phyloP scores from a whole-genome alignment of 2,888 invertebrate genomes.

The Agrilus biguttatus region DNA sequence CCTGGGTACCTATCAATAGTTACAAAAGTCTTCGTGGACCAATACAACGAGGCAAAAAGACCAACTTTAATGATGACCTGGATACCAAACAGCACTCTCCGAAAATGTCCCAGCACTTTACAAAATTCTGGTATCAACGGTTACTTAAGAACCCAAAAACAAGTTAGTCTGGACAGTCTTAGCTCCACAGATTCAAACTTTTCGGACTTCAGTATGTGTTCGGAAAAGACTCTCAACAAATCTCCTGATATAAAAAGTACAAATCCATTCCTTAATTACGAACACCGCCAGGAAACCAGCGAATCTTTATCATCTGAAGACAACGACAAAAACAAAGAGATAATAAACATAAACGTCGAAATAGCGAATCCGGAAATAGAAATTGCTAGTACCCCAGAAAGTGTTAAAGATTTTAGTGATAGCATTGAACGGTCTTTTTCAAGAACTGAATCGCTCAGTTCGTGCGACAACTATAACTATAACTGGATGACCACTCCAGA shows the following conservation, averaged over 20 bases:
- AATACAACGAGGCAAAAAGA: constrained; percentile 60
- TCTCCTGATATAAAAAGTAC: constrained; percentile 29
- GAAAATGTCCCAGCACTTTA: constrained; percentile 63
- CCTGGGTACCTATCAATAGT: constrained; percentile 86
- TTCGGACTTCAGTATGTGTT: constrained; percentile 23
- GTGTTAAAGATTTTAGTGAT: constrained; percentile 28
- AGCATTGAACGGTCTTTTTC: constrained; percentile 40
- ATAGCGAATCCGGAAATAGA: constrained; percentile 62
- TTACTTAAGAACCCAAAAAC: constrained; percentile 17
- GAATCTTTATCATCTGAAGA: constrained; percentile 28
- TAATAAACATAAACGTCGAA: constrained; percentile 30
- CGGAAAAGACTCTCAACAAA: constrained; percentile 30
- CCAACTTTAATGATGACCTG: constrained; percentile 81
- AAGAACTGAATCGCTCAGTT: constrained; percentile 48
- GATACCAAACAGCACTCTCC: constrained; percentile 85
- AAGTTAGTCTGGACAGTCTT: constrained; percentile 27
- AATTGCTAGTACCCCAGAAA: constrained; percentile 52
- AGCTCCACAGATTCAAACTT: constrained; percentile 24
- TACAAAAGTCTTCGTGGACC: constrained; percentile 63
- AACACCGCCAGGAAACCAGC: constrained; percentile 21
- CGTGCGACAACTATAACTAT: constrained; percentile 51
- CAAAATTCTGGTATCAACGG: constrained; percentile 24
- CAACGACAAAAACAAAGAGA: constrained; percentile 20
- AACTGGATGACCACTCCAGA: constrained; percentile 74
- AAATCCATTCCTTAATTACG: constrained; percentile 33